Base-by-base conservation (phyloP, 2,888 invertebrate genomes). In the Sarcophaga variegata region DNA sequence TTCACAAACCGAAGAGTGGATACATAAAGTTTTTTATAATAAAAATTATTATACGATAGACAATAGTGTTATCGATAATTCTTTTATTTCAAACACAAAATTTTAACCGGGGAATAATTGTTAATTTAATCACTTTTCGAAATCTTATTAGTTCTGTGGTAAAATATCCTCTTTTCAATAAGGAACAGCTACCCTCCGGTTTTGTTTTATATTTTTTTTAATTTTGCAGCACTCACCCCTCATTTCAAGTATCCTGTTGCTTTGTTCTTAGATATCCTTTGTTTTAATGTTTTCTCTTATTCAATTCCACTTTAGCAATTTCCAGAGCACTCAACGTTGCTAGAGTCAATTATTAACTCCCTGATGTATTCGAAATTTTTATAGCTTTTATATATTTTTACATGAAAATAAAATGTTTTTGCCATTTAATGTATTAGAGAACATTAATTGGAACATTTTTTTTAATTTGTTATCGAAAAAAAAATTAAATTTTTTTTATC, bases 301-400 rank as follows among this genome's bases (percentile, higher is more conserved):
- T n/a, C 47, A 64, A 66, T 37, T 72, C 17, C 47, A 77, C 71
- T 60, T 49, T 20, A 54, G 47, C 49, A 20, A 20, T 45, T 45
- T 54, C 54, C 47, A 27, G 67, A 59, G 20, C 59, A 79, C 81
- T 81, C 12, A 17, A 25, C 80, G 37, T 49, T 20, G 22, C 62
- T 81, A 84, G 79, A 84, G 79, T 84, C 63, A 75, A 71, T 3
- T 27, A 37, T 62, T 49, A 79, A 87, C 87, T 87, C 78, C 11
- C 66, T 84, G 76, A 27, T 49, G 11, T 60, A 79, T 27, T 47
- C 8, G 12, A 79, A 76, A 77, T n/a, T 45, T 45, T 25, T 63
- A 59, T 22, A 25, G 78, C 75, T 79, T 87, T 81, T 87, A 87
- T 87, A 87, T 79, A 59, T 79, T 87, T 81, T 45, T 59, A 64